Conservation (phyloP, 2,888 invertebrate species). For the Actias luna region DNA sequence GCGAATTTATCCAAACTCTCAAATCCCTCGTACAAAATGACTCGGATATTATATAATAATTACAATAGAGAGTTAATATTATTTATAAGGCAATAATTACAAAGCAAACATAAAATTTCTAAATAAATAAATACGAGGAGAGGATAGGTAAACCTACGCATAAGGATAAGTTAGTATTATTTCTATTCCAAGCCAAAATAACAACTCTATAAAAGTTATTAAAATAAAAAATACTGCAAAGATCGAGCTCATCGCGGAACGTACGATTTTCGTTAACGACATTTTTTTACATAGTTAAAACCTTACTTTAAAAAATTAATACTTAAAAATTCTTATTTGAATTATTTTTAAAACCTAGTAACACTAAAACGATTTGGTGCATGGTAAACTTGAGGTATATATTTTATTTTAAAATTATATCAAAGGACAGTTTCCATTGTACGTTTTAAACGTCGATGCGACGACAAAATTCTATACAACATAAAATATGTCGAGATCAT, state of each 20-base stretch:
- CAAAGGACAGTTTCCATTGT: neutral
- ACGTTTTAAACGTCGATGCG: neutral
- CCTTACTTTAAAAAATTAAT: conserved; percentile 56
- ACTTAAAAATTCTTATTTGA: conserved; percentile 52
- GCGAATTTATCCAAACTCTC: conserved; percentile 40
- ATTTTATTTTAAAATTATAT: conserved; percentile 17
- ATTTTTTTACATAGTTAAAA: conserved; percentile 24
- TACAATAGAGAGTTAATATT: conserved; percentile 45
- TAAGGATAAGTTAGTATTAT: conserved; percentile 52
- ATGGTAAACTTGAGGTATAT: conserved; percentile 80
- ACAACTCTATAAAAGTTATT: neutral
- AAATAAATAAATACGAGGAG: conserved; percentile 72
- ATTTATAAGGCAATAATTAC: conserved; percentile 65
- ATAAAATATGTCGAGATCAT: neutral
- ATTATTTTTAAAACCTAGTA: conserved; percentile 50
- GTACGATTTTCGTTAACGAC: neutral
- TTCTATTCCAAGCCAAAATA: neutral
- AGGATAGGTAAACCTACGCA: conserved; percentile 49
- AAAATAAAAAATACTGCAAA: neutral
- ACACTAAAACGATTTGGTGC: conserved; percentile 76
- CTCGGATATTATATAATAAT: conserved; percentile 20
- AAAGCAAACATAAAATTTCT: conserved; percentile 70
- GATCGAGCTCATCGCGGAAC: neutral
- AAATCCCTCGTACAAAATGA: conserved; percentile 7
- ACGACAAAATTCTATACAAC: neutral